These are phyloP conservation scores for Aptenodytes patagonicus DNA, from an alignment of 2,113 vertebrate genomes.

Conservation along the genomic window DNA sequence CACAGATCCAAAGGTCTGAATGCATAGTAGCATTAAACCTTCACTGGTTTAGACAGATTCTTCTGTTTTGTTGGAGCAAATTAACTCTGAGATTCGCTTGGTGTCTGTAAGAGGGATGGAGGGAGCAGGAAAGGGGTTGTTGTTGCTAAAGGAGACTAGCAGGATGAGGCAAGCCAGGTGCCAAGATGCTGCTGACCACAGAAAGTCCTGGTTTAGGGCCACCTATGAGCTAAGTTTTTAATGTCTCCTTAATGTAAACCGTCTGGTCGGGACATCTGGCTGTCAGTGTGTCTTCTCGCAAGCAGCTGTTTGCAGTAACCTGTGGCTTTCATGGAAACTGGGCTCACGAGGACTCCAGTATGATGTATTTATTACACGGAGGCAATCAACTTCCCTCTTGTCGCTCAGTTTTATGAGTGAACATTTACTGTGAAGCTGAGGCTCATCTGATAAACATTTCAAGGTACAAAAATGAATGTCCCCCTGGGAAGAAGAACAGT, in stretches of 20 bases:
- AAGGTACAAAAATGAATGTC: slow-evolving; percentile 36
- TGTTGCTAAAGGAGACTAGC: slow-evolving; percentile 42
- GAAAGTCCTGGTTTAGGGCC: slow-evolving; percentile 69
- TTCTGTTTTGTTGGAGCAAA: slow-evolving; percentile 27
- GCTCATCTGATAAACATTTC: slow-evolving; percentile 66
- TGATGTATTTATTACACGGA: slow-evolving; percentile 71
- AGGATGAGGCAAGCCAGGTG: slow-evolving; percentile 38
- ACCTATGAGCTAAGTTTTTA: slow-evolving; percentile 73
- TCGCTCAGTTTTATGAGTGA: slow-evolving; percentile 46
- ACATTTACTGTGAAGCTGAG: neutral
- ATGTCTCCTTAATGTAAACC: slow-evolving; percentile 71
- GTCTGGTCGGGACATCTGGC: slow-evolving; percentile 71
- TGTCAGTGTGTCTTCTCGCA: slow-evolving; percentile 63
- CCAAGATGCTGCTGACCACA: slow-evolving; percentile 52
- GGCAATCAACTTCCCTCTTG: slow-evolving; percentile 56
- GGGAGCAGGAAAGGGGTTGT: neutral
- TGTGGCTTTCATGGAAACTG: slow-evolving; percentile 68
- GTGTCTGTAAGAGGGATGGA: neutral
- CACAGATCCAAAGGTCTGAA: neutral
- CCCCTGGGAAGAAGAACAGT: slow-evolving; percentile 19
- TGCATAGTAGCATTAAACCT: slow-evolving; percentile 42
- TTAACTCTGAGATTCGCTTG: neutral
- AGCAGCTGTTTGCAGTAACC: slow-evolving; percentile 74
- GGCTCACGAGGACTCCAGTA: slow-evolving; percentile 54
- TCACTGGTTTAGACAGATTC: slow-evolving; percentile 12